Percentiles rank a stretch among this genome's conserved stretches.
These are phyloP conservation scores for Drosophila parabipectinata DNA, from an alignment of 1,140 invertebrate genomes.

Conservation along the genomic window DNA sequence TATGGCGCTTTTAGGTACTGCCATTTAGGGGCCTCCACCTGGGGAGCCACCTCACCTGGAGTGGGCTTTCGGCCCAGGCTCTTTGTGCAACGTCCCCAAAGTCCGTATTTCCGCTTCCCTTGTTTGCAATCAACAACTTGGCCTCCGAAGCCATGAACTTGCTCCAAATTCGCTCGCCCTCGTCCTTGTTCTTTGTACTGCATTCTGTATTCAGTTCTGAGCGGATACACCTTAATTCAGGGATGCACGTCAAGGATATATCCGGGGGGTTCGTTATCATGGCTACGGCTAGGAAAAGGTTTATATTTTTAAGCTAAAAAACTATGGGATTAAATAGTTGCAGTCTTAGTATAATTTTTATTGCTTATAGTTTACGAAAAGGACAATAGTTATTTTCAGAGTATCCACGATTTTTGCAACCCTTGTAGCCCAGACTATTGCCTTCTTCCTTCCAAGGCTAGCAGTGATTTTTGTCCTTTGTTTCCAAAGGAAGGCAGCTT, in stretches of 20 bases:
- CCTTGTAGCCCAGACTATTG: not conserved
- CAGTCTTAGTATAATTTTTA: no score
- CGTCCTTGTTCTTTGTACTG: slow-evolving; percentile 5
- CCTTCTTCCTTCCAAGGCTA: slow-evolving; percentile 4
- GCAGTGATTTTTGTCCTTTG: slow-evolving; percentile 17
- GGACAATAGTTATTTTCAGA: no score
- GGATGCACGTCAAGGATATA: slow-evolving; percentile 16
- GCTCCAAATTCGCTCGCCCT: slow-evolving; percentile 35
- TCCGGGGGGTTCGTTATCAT: not conserved
- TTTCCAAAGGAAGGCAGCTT: not conserved
- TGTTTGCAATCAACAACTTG: slow-evolving; percentile 44
- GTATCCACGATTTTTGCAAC: not conserved
- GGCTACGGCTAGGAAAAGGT: not conserved
- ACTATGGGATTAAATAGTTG: no score
- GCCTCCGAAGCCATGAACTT: slow-evolving; percentile 41
- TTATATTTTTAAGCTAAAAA: not conserved
- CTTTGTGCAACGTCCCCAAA: slow-evolving; percentile 17
- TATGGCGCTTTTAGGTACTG: slow-evolving; percentile 43
- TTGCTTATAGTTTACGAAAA: not conserved
- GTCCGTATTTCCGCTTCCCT: slow-evolving; percentile 47
- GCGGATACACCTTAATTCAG: slow-evolving; percentile 23
- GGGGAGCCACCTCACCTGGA: slow-evolving; percentile 1
- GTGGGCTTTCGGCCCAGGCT: not conserved
- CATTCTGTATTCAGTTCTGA: slow-evolving; percentile 15
- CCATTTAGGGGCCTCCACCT: slow-evolving; percentile 48